Base-by-base conservation (phyloP, 2,888 invertebrate genomes). In the Ectobius pallidus region DNA sequence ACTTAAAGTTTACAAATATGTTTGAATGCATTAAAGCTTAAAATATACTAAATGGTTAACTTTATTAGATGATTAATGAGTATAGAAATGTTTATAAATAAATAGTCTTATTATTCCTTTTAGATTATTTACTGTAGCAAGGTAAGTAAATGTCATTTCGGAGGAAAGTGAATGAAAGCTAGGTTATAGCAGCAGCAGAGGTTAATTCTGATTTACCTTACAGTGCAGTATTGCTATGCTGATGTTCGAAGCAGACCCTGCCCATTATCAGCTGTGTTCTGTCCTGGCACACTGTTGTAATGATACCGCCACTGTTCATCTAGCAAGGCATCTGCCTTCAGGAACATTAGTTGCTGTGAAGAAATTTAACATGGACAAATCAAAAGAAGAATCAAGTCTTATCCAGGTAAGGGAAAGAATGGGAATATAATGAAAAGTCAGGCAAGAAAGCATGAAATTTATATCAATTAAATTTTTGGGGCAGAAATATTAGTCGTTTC, bases 361-460 rank as follows among this genome's bases (percentile, higher is more conserved):
- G 80, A 89, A 91, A 79, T 92, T 91, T 82, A 89, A 91, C 79
- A 87, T 93, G 81, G 93, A 94, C 79, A 89, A 88, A 79, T 87
- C 88, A 20, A 89, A 87, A 78, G 86, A 87, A 65, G 89, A 91
- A 78, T 87, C 87, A 11, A 84, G 82, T 79, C 82, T 89, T 77
- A 87, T 90, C 71, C 76, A 78, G 72, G 78, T 77, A 67, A 69
- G 73, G n/a, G n/a, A n/a, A n/a, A n/a, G 14, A 25, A 49, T 34
- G 6, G n/a, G n/a, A n/a, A n/a, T n/a, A n/a, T n/a, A n/a, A n/a
- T n/a, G n/a, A n/a, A n/a, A n/a, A n/a, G n/a, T n/a, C n/a, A n/a
- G n/a, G n/a, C n/a, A n/a, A n/a, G n/a, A n/a, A n/a, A n/a, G n/a
- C n/a, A n/a, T n/a, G n/a, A n/a, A n/a, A n/a, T n/a, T n/a, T n/a